Evolutionary conservation across 2,888 invertebrate genomes (phyloP), one percentile per base, ranked within the genome.

Genomic region (Parnassius apollo): DNA sequence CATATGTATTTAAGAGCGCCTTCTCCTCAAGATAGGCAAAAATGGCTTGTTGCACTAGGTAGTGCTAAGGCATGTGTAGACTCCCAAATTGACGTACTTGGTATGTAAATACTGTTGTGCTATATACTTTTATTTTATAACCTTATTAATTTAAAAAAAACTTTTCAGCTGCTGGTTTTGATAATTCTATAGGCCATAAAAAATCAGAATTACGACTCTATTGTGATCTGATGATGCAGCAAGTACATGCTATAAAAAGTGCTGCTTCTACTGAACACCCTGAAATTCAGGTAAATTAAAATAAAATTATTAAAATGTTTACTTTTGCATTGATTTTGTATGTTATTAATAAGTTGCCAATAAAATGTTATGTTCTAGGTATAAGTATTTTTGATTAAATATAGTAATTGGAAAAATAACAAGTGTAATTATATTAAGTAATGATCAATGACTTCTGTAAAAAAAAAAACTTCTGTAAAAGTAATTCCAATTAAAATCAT

Each of bases 141-240:
- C 11, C 42, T 10, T 46, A 4, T 51, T 51, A 45, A 42, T 50
- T n/a, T n/a, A n/a, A n/a, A 12, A n/a, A 3, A n/a, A n/a, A n/a
- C 0, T n/a, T 66, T 66, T 65, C 73, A 84, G 85, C 86, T 82
- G 73, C 81, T 86, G 92, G 81, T 64, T 86, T 93, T 69, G 85
- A 91, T 65, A 93, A 93, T 74, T 92, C 94, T 46, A 83, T 96
- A 68, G 94, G 94, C 76, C 93, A 94, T 57, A 96, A 96, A 81
- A 95, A 95, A 77, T 95, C 96, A 9, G 96, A 96, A 81, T 85
- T 96, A 68, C 88, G 96, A 68, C 88, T 96, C 44, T 96, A 96
- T 82, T 96, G 96, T 90, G 96, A 96, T 83, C 91, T 96, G 50
- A 88, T 96, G 75, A 96, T 96, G 95, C 96, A 96, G 81, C 96